phyloP scores from a whole-genome alignment of 2,797 vertebrate genomes.

The Sylvia borin region DNA sequence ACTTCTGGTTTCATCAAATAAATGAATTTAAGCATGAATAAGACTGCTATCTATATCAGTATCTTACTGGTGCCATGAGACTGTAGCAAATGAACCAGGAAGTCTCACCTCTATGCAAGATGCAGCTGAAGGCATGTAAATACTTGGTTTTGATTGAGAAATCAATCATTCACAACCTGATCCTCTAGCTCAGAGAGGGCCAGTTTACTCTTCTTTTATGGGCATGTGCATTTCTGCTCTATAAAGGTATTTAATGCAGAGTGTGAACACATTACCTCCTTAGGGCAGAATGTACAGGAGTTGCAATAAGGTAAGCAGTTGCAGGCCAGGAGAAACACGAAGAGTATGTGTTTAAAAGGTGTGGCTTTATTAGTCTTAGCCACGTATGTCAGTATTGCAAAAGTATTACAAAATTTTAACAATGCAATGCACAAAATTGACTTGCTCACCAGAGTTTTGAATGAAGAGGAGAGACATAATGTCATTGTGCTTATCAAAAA shows the following conservation, averaged over 20 bases:
- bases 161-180: slow-evolving; percentile 36
- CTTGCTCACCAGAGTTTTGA: neutral
- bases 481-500: slow-evolving; percentile 18
- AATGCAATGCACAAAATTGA: neutral
- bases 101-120: slow-evolving; percentile 56
- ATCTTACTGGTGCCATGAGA: slow-evolving; percentile 51
- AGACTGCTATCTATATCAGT: slow-evolving; percentile 52
- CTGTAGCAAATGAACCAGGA: slow-evolving; percentile 33
- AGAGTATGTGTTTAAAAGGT: neutral
- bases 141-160: slow-evolving; percentile 49
- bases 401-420: slow-evolving; percentile 24
- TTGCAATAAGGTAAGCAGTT: neutral
- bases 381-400: neutral
- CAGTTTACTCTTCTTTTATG: neutral
- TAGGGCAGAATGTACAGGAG: neutral
- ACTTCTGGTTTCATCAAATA: slow-evolving; percentile 35
- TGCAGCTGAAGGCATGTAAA: slow-evolving; percentile 44
- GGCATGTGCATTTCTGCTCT: neutral
- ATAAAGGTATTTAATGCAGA: neutral
- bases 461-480: neutral
- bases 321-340: slow-evolving; percentile 20
- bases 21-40: slow-evolving; percentile 60
- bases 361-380: neutral
- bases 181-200: neutral
- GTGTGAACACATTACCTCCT: neutral